Evolutionary conservation across 2,888 invertebrate genomes (phyloP), one percentile per base, ranked within the genome.

Genomic region (Synergus itoensis): DNA sequence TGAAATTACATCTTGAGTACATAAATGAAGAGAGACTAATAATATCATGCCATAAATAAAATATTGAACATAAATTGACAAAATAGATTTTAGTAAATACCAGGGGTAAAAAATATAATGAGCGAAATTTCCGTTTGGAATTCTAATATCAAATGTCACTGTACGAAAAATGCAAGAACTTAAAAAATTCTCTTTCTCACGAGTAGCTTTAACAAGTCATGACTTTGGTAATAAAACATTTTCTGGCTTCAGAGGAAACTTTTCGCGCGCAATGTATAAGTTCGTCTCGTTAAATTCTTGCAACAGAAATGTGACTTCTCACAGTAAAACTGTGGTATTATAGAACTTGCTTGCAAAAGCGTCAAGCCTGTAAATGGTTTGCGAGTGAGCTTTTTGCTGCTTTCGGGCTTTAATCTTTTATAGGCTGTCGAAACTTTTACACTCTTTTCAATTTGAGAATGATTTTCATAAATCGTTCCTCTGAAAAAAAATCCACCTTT

Each of bases 231-330:
- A 48, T 16, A 48, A 48, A 16, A n/a, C n/a, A n/a, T 12, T 48
- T n/a, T 16, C 48, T 48, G 1, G 7, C 16, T 48, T 16, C 48
- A 36, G 16, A 48, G 69, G 16, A 48, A 69, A 69, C 48, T 48
- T 69, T 69, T 53, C 45, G 21, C 28, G 67, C 45, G 43, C 36
- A 69, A 69, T 48, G 48, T n/a, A 14, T 28, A 14, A 69, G 28
- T 36, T 9, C 11, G 69, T 48, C 69, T 69, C 69, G 69, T 69
- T 69, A 69, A 69, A 69, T 53, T 53, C 69, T 69, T 69, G 28
- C 48, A 16, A 45, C 28, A 45, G 69, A 69, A 73, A 73, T 73
- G 53, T 73, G 28, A 73, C 73, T 73, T 69, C 45, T 69, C 16
- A 16, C 36, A 14, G 73, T 73, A 73, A 73, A 73, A 73, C 36